These are phyloP conservation scores for Dicyrtoma fusca DNA, from an alignment of 2,888 invertebrate genomes.

Conservation along the genomic window DNA sequence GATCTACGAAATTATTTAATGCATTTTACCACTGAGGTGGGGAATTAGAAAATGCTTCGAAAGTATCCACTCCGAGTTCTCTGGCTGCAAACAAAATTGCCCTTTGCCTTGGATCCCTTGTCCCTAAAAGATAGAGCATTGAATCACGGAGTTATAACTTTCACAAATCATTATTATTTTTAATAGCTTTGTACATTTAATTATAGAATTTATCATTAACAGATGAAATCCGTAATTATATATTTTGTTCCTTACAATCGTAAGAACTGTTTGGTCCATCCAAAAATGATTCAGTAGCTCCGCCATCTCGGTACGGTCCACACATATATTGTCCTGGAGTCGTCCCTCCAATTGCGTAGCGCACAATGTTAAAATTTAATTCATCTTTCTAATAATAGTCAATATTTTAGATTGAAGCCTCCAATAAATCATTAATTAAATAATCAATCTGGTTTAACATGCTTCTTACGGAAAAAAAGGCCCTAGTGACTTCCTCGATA, in stretches of 20 bases:
- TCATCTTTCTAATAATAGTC: slow-evolving; percentile 40
- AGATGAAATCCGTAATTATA: not conserved
- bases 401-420: not conserved
- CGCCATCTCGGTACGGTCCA: slow-evolving; percentile 48
- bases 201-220: not conserved
- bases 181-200: not conserved
- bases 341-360: slow-evolving; percentile 54
- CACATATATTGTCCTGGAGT: slow-evolving; percentile 43
- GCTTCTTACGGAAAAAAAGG: slow-evolving; percentile 47
- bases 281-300: slow-evolving; percentile 45
- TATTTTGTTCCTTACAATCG: slow-evolving; percentile 43
- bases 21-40: slow-evolving; percentile 51
- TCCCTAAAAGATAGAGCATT: slow-evolving; percentile 41
- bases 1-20: not conserved
- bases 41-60: slow-evolving; percentile 54
- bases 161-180: too few relatives aligned
- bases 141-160: too few relatives aligned
- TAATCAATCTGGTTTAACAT: not conserved
- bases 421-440: not conserved
- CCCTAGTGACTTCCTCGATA: slow-evolving; percentile 41
- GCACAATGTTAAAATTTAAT: slow-evolving; percentile 52
- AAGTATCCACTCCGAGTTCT: slow-evolving; percentile 45
- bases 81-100: slow-evolving; percentile 43
- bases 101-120: slow-evolving; percentile 47
- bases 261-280: slow-evolving; percentile 48